Evolutionary conservation across 1,140 invertebrate genomes (phyloP), one percentile per base, ranked within the genome.

Genomic region (Parasteatoda tepidariorum): DNA sequence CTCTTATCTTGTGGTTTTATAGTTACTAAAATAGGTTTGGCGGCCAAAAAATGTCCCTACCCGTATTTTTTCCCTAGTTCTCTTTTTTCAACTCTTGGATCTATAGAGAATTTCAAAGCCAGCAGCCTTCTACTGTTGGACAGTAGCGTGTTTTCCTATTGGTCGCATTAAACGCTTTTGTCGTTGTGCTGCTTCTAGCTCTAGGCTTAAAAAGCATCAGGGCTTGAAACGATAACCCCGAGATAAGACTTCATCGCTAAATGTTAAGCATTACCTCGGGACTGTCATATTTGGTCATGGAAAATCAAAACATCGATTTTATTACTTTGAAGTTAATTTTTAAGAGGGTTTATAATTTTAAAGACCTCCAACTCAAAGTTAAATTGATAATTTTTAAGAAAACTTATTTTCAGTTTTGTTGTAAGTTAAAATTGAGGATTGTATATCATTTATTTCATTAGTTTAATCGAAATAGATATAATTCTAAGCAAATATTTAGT

Each of bases 151-250:
- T 66, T 78, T 78, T 64, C 34, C 61, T 78, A 78, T 78, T 78
- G 74, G 74, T 54, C 61, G 74, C 74, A 78, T 78, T 78, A 78
- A 78, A 78, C 61, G 74, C 74, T 66, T 78, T 78, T 78, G 74
- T 78, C 74, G 61, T 41, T 41, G 18, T 22, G 7, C 30, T 34
- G 38, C 24, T 55, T 64, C 26, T 64, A 62, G 73, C 73, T 59
- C 13, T 15, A n/a, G 74, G 74, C 74, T 78, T 78, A 78, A 78
- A 78, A 78, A 48, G 61, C 74, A 38, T 61, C 74, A 30, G 61
- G 61, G 33, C 74, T 33, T 78, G 34, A 66, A 78, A 78, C 74
- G 74, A 78, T 78, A 78, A 78, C 74, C 74, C 61, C 26, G n/a
- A 78, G 74, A 78, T 78, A 78, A 78, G 38, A 41, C 61, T 41